phyloP scores from a whole-genome alignment of 2,113 vertebrate genomes.

The Oxyruncus cristatus region DNA sequence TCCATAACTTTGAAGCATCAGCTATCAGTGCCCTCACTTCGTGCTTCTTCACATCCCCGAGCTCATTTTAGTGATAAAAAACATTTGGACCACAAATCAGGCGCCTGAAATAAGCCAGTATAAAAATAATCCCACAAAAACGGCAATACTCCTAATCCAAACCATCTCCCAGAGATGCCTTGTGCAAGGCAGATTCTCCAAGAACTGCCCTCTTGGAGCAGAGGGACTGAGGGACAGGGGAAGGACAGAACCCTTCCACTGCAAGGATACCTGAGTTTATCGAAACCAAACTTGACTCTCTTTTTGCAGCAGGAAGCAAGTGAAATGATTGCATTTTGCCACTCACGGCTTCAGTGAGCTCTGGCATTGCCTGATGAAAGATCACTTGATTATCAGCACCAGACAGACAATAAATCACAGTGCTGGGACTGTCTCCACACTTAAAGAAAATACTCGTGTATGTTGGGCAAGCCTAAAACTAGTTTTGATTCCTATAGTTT shows the following conservation, averaged over 20 bases:
- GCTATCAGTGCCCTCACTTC: background rate
- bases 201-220: background rate
- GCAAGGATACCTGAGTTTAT: background rate
- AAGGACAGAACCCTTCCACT: background rate
- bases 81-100: background rate
- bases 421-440: background rate
- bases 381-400: background rate
- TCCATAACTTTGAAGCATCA: background rate
- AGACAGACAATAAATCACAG: background rate
- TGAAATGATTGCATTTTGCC: background rate
- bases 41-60: background rate
- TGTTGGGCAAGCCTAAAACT: background rate
- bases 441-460: background rate
- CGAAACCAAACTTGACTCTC: background rate
- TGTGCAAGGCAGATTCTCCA: background rate
- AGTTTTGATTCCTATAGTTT: background rate
- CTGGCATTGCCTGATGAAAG: background rate
- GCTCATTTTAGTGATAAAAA: background rate
- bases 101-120: background rate
- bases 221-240: background rate
- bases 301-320: background rate
- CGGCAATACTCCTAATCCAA: background rate
- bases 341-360: background rate
- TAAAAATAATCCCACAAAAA: background rate
- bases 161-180: background rate